Conservation (phyloP, 1,140 invertebrate species). For the Cyrtorhinus lividipennis region DNA sequence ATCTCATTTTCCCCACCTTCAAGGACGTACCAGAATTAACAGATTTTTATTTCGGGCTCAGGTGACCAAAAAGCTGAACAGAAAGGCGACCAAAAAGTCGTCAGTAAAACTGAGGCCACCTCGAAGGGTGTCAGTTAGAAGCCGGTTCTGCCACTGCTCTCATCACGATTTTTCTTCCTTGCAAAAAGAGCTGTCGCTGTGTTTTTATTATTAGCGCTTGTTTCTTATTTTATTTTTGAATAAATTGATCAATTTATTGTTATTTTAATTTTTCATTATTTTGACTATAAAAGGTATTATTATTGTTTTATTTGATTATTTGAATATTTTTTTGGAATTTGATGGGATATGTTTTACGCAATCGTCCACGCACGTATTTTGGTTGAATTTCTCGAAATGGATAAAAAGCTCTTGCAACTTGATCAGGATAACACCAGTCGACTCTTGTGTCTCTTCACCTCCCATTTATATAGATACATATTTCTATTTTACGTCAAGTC, state of each 20-base stretch:
- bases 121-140: conserved; percentile 1
- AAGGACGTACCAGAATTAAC: no score
- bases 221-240: neutral
- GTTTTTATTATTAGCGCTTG: neutral
- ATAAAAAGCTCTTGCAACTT: no score
- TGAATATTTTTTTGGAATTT: conserved; percentile 1
- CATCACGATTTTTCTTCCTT: neutral
- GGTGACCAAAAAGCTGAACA: no score
- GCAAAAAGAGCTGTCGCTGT: neutral
- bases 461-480: no score
- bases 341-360: neutral
- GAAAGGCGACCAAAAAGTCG: neutral
- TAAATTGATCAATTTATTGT: neutral
- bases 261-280: neutral
- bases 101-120: neutral
- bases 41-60: neutral
- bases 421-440: no score
- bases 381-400: no score
- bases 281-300: neutral
- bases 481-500: no score
- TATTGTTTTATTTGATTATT: conserved; percentile 5
- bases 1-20: no score
- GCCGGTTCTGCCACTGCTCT: neutral
- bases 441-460: no score
- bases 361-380: no score